These are phyloP conservation scores for Rhea pennata DNA, from an alignment of 2,113 vertebrate genomes.

Conservation along the genomic window DNA sequence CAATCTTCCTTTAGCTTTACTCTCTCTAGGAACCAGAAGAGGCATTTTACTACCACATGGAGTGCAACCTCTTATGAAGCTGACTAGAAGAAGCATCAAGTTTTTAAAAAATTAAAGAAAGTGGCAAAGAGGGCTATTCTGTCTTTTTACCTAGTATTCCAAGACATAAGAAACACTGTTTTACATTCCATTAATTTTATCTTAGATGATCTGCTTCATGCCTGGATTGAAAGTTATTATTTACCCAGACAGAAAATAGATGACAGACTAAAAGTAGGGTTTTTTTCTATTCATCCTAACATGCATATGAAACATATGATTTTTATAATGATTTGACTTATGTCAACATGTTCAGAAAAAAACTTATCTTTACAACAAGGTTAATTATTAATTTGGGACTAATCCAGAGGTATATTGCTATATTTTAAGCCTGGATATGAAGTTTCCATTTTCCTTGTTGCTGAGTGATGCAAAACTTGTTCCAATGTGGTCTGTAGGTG, in stretches of 20 bases:
- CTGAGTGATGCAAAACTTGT: neutral
- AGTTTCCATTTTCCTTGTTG: neutral
- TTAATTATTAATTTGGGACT: conserved; percentile 1
- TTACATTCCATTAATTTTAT: neutral
- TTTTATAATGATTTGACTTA: neutral
- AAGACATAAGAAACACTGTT: neutral
- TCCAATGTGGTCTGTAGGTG: neutral
- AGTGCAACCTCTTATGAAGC: neutral
- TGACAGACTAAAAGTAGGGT: neutral
- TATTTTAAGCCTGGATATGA: neutral
- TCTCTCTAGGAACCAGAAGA: neutral
- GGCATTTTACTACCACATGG: neutral
- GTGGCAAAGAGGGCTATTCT: neutral
- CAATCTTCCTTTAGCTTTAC: neutral
- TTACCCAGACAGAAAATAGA: neutral
- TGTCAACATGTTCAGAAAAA: neutral
- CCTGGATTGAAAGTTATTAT: neutral
- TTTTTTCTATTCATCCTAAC: neutral
- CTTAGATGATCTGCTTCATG: neutral
- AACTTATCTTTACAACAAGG: neutral
- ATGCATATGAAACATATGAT: neutral
- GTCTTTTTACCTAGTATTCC: neutral
- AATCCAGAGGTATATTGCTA: neutral
- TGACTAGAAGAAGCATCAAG: neutral
- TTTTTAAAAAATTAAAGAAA: neutral